Percentiles rank a stretch among this genome's conserved stretches.
phyloP scores from a whole-genome alignment of 2,797 vertebrate species.

The Xenops minutus region DNA sequence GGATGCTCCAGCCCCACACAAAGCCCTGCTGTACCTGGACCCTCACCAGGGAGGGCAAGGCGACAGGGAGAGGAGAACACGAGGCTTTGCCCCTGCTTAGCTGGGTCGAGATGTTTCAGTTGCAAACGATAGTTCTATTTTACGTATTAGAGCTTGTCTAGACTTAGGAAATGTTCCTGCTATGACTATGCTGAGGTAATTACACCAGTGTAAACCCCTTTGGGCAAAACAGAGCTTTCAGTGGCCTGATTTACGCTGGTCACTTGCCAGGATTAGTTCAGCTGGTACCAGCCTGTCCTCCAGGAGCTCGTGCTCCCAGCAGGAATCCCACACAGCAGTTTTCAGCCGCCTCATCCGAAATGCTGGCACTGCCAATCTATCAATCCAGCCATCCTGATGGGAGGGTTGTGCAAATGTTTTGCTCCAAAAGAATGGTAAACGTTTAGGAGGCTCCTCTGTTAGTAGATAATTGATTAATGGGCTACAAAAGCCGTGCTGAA shows the following conservation, averaged over 20 bases:
- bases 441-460: background rate
- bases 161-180: conserved; percentile 63
- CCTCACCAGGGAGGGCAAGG: rapidly evolving
- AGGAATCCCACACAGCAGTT: background rate
- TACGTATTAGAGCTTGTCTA: conserved; percentile 63
- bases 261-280: conserved; percentile 62
- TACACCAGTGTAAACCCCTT: conserved; percentile 53
- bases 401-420: background rate
- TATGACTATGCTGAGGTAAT: conserved; percentile 51
- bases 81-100: background rate
- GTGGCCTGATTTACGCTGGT: conserved; percentile 64
- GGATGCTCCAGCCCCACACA: background rate
- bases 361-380: background rate
- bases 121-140: conserved; percentile 53
- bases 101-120: background rate
- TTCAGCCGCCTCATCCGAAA: background rate
- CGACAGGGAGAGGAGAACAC: rapidly evolving
- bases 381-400: background rate
- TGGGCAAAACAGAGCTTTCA: conserved; percentile 66
- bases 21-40: background rate
- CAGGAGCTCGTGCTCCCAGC: conserved; percentile 35
- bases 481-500: background rate
- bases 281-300: conserved; percentile 51
- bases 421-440: background rate
- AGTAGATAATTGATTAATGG: background rate